These are phyloP conservation scores for Anarrhichthys ocellatus DNA, from an alignment of 2,113 vertebrate genomes.

Conservation along the genomic window DNA sequence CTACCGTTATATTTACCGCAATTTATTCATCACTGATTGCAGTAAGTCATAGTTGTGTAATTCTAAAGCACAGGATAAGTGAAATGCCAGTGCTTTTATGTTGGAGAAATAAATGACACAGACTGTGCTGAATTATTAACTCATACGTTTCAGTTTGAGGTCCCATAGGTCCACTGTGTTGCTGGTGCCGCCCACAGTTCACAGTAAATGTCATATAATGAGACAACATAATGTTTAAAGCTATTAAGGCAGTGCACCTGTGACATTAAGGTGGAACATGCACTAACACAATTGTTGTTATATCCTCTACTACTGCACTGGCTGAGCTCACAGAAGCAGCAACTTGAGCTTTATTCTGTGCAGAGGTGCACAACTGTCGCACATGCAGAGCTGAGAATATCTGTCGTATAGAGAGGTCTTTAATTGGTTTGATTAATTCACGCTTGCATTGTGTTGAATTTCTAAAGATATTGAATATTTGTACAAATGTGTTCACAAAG, in stretches of 20 bases:
- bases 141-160: neutral
- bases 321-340: neutral
- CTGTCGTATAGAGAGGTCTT: neutral
- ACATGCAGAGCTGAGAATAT: neutral
- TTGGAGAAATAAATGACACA: neutral
- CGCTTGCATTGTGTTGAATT: neutral
- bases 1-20: neutral
- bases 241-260: constrained; percentile 4
- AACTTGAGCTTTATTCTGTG: neutral
- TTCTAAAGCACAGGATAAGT: neutral
- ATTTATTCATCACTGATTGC: neutral
- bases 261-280: neutral
- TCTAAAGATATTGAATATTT: neutral
- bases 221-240: neutral
- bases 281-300: neutral
- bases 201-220: constrained; percentile 20
- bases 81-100: neutral
- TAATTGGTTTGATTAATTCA: neutral
- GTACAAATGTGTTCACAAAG: neutral
- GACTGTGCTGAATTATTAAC: neutral
- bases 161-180: constrained; percentile 10
- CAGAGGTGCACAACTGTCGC: neutral
- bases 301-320: neutral
- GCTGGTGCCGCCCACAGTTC: neutral
- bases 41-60: neutral